Percentiles rank a stretch among this genome's conserved stretches.
Conservation (phyloP, 1,140 invertebrate species). For the Dendroctonus valens region DNA sequence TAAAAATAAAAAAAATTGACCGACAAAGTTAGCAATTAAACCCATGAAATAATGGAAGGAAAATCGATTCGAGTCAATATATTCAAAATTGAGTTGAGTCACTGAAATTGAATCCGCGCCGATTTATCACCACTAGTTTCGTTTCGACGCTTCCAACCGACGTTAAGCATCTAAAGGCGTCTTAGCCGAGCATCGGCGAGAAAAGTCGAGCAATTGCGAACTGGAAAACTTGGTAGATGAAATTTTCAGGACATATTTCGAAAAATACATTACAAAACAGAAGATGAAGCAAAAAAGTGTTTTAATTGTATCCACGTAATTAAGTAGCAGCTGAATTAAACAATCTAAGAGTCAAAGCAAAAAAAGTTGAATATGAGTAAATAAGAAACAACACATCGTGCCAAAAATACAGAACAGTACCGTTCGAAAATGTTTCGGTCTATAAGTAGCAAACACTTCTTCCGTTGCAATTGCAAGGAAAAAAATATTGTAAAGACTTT, state of each 20-base stretch:
- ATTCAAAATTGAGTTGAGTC: conserved; percentile 20
- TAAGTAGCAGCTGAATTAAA: not conserved
- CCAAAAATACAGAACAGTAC: no score
- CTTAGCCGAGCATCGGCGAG: conserved; percentile 16
- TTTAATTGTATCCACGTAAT: not conserved
- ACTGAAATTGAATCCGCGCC: conserved; percentile 25
- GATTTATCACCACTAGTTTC: conserved; percentile 28
- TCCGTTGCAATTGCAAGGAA: no score
- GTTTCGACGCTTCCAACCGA: conserved; percentile 10
- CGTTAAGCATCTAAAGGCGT: conserved; percentile 28
- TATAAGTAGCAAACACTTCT: no score
- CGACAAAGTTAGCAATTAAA: no score
- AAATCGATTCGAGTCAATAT: conserved; percentile 21
- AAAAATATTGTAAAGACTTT: no score
- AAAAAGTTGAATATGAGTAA: no score
- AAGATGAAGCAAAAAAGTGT: not conserved
- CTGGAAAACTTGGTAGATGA: not conserved
- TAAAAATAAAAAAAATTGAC: no score
- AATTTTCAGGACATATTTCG: not conserved
- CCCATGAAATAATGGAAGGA: not conserved
- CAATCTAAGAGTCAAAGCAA: not conserved
- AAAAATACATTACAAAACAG: not conserved
- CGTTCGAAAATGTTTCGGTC: no score
- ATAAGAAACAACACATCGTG: no score
- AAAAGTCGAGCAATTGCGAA: conserved; percentile 2